Evolutionary conservation across 2,797 vertebrate species (phyloP).

Genomic region (Gymnothorax reevesii): DNA sequence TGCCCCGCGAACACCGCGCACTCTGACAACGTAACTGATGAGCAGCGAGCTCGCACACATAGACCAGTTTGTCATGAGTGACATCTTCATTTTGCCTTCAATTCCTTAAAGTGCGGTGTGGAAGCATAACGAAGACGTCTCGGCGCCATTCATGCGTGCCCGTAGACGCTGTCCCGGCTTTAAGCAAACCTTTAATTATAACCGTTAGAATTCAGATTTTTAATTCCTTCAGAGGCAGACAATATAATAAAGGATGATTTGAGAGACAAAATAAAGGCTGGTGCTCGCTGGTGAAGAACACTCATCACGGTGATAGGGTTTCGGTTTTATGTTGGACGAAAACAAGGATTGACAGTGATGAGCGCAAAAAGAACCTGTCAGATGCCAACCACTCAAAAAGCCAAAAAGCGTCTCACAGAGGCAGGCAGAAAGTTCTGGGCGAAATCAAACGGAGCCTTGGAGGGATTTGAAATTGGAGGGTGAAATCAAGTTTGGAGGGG

Average conservation of each 20-base stretch:
- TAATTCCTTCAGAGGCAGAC: background rate
- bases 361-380: constrained; percentile 64
- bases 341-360: constrained; percentile 45
- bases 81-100: constrained; percentile 70
- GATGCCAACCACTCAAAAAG: constrained; percentile 37
- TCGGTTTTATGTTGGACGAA: background rate
- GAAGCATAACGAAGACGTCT: constrained; percentile 57
- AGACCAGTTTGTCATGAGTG: constrained; percentile 68
- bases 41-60: constrained; percentile 46
- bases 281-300: background rate
- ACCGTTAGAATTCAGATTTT: background rate
- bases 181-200: constrained; percentile 49
- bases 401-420: background rate
- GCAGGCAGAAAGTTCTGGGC: constrained; percentile 34
- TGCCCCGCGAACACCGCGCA: constrained; percentile 36
- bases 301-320: background rate
- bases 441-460: constrained; percentile 56
- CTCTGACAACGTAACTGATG: constrained; percentile 68
- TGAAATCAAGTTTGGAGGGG: constrained; percentile 74
- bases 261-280: constrained; percentile 31
- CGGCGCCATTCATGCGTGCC: constrained; percentile 34
- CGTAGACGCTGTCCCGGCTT: constrained; percentile 28
- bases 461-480: constrained; percentile 64
- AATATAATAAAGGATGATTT: constrained; percentile 24
- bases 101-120: constrained; percentile 58